These are phyloP conservation scores for Cuniculus paca DNA, from an alignment of 2,797 vertebrate species.

Conservation along the genomic window DNA sequence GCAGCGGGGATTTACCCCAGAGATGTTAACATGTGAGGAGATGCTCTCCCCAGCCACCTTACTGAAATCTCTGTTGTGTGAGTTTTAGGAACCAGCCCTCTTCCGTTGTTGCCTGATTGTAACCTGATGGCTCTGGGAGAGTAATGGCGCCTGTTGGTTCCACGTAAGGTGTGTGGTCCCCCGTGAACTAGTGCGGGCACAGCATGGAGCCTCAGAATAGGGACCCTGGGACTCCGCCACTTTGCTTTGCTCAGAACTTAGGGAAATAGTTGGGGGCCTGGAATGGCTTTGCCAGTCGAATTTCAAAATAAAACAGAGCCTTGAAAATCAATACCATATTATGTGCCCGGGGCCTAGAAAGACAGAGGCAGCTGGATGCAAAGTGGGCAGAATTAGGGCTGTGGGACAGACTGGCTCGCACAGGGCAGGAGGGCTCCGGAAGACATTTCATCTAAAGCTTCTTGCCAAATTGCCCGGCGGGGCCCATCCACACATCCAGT, in stretches of 20 bases:
- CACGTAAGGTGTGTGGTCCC: background rate
- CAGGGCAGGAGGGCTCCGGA: background rate
- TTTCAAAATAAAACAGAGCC: conserved; percentile 28
- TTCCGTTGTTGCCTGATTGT: conserved; percentile 56
- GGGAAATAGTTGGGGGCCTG: background rate
- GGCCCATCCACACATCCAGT: background rate
- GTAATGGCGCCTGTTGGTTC: background rate
- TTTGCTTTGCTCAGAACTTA: background rate
- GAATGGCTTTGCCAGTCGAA: background rate
- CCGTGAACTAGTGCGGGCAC: background rate
- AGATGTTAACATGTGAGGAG: background rate
- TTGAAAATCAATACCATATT: background rate
- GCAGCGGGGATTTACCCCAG: background rate
- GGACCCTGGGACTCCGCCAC: background rate
- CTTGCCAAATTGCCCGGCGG: background rate
- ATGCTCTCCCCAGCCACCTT: background rate
- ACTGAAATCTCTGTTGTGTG: background rate
- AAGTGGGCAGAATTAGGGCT: background rate
- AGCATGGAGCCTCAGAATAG: background rate
- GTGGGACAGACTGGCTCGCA: background rate
- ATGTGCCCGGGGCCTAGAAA: background rate
- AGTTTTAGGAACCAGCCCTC: background rate
- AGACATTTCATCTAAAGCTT: background rate
- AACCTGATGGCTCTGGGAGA: background rate
- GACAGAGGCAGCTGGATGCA: background rate